Conservation (phyloP, 2,113 vertebrate genomes). For the Crotalus helleri region DNA sequence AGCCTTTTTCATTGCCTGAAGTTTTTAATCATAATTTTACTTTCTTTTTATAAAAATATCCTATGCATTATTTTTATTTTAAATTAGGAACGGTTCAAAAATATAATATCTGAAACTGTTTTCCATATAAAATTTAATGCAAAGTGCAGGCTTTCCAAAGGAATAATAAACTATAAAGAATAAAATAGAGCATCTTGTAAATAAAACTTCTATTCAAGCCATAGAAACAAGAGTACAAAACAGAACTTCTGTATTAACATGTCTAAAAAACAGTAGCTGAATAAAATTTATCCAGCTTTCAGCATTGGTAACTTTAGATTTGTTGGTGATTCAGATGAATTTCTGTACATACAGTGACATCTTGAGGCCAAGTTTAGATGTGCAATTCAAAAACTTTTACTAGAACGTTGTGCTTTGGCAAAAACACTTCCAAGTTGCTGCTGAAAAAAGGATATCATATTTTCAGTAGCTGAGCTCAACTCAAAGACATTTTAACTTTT, state of each 20-base stretch:
- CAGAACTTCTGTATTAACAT: slow-evolving; percentile 24
- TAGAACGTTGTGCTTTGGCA: background rate
- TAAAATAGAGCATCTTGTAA: background rate
- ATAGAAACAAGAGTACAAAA: slow-evolving; percentile 32
- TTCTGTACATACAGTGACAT: slow-evolving; percentile 55
- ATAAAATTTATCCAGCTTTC: slow-evolving; percentile 1
- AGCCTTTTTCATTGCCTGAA: background rate
- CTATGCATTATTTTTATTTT: slow-evolving; percentile 49
- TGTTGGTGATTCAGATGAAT: background rate
- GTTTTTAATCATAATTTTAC: background rate
- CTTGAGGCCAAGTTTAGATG: slow-evolving; percentile 59
- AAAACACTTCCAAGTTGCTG: background rate
- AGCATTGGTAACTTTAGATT: background rate
- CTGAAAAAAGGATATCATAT: background rate
- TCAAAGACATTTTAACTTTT: background rate
- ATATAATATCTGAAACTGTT: slow-evolving; percentile 21
- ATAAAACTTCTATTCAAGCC: slow-evolving; percentile 43
- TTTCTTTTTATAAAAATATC: background rate
- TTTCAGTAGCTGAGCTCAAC: background rate
- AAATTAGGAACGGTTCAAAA: slow-evolving; percentile 16
- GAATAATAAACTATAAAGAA: slow-evolving; percentile 12
- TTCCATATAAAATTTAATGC: slow-evolving; percentile 8
- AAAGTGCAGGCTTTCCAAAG: slow-evolving; percentile 31
- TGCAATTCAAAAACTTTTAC: slow-evolving; percentile 21
- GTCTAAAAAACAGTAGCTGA: slow-evolving; percentile 10